These are phyloP conservation scores for Nesospiza acunhae DNA, from an alignment of 2,113 vertebrate genomes.

Conservation along the genomic window DNA sequence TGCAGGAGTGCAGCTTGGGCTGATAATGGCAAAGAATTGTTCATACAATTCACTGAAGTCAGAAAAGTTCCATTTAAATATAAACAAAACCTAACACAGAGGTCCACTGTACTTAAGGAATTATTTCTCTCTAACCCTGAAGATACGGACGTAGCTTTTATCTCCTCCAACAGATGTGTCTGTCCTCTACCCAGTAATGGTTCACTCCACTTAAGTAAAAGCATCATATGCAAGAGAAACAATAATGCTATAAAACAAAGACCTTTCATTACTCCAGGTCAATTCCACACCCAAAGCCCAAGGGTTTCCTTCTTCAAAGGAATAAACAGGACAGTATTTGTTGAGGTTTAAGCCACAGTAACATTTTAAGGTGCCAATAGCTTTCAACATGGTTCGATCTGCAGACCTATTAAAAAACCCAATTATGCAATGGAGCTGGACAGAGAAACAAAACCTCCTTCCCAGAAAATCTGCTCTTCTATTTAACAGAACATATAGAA, in stretches of 20 bases:
- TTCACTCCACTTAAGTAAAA: neutral
- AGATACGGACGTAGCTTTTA: fast-evolving
- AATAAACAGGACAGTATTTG: neutral
- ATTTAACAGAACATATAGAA: neutral
- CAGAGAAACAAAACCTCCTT: neutral
- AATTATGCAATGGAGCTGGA: neutral
- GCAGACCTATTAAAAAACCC: neutral
- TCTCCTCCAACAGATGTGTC: neutral
- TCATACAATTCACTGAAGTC: neutral
- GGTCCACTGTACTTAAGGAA: neutral
- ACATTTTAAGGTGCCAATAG: neutral
- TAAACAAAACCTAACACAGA: neutral
- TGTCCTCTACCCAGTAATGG: neutral
- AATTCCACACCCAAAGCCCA: neutral
- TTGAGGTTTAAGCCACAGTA: neutral
- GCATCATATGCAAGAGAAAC: neutral
- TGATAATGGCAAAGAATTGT: neutral
- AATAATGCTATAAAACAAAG: neutral
- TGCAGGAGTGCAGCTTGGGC: fast-evolving
- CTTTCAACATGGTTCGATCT: neutral
- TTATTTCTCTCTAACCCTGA: neutral
- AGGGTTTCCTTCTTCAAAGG: neutral
- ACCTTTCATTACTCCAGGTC: neutral
- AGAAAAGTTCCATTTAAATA: neutral
- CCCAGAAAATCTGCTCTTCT: neutral